Evolutionary conservation across 2,888 invertebrate genomes (phyloP).

Genomic region (Teleogryllus oceanicus): DNA sequence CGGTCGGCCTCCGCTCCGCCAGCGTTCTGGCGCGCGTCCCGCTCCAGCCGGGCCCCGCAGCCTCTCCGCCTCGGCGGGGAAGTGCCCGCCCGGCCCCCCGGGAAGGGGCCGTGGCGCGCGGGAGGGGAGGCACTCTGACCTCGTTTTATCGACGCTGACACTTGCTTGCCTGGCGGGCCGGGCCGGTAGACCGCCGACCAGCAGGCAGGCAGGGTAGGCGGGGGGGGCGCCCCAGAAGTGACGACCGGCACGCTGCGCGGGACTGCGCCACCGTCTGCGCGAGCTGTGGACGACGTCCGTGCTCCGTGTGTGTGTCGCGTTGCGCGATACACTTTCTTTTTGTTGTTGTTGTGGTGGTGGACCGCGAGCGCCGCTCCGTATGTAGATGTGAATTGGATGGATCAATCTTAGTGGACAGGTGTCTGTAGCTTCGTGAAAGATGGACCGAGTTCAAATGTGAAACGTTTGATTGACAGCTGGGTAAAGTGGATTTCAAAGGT

Average conservation of each 20-base stretch:
- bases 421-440: constrained; percentile 12
- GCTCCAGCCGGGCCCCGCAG: neutral
- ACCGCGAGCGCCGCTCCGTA: neutral
- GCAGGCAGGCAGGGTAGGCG: neutral
- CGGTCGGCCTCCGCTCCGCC: neutral
- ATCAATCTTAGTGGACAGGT: constrained; percentile 18
- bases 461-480: neutral
- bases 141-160: constrained; percentile 8
- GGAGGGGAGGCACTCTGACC: neutral
- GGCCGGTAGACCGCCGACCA: neutral
- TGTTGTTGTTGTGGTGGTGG: neutral
- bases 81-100: too few species aligned
- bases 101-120: neutral
- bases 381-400: constrained; percentile 8
- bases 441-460: constrained; percentile 4
- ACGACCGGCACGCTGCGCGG: neutral
- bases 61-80: neutral
- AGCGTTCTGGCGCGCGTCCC: neutral
- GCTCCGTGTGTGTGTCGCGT: neutral
- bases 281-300: neutral
- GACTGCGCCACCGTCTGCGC: neutral
- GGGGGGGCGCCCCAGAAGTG: too few species aligned
- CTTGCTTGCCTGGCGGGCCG: neutral
- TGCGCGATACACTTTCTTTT: neutral
- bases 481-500: constrained; percentile 18